Conservation (phyloP, 2,797 vertebrate genomes). For the Todus mexicanus region DNA sequence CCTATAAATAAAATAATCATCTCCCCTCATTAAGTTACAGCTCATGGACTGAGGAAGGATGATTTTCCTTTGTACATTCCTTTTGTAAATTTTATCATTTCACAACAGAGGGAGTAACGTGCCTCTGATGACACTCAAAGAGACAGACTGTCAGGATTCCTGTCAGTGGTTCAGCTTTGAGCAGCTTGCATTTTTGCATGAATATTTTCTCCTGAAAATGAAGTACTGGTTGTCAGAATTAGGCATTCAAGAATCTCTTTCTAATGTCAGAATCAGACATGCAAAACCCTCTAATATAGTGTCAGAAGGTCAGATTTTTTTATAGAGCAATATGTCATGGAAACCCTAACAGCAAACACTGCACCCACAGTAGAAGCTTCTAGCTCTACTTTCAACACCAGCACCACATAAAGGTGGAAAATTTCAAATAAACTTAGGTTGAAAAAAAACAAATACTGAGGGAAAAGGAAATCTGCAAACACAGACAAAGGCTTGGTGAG, state of each 20-base stretch:
- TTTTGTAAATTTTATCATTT: constrained; percentile 49
- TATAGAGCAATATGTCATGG: background rate
- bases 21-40: constrained; percentile 45
- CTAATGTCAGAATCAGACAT: constrained; percentile 20
- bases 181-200: background rate
- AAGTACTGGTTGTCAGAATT: constrained; percentile 19
- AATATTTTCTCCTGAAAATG: constrained; percentile 46
- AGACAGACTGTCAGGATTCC: constrained; percentile 53
- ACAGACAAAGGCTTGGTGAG: background rate
- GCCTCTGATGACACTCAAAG: constrained; percentile 39
- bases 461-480: background rate
- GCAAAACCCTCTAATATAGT: background rate
- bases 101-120: constrained; percentile 27
- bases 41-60: background rate
- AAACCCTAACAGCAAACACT: background rate
- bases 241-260: background rate
- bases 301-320: constrained; percentile 34
- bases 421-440: background rate
- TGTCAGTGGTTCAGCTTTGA: constrained; percentile 49
- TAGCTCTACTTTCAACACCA: background rate
- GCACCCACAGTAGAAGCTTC: background rate
- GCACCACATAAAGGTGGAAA: background rate
- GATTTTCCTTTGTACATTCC: constrained; percentile 51
- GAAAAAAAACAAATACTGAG: background rate
- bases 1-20: constrained; percentile 57